Base-by-base conservation (phyloP, 1,140 invertebrate species). In the Ceratitis capitata region DNA sequence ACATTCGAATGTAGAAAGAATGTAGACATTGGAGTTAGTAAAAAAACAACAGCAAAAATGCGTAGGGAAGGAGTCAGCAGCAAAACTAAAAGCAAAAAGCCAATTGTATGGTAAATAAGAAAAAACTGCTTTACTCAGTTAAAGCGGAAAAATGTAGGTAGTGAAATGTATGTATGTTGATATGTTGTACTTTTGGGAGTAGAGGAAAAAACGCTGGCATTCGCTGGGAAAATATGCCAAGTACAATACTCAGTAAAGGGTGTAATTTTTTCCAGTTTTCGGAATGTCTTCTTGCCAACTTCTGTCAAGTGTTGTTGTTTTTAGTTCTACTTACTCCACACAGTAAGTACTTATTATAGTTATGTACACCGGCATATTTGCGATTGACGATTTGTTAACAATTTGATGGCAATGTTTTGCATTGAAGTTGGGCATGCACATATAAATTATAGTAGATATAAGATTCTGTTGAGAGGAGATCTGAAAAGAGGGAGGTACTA, bases 141-240 rank as follows among this genome's bases (percentile, higher is more conserved):
- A 7, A 9, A 35, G 10, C 39, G 69, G 39, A 78, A 45, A 42
- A 78, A 78, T 45, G 69, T 78, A 45, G 69, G 35, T n/a, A 74
- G 58, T 26, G 32, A n/a, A n/a, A n/a, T n/a, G n/a, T n/a, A n/a
- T n/a, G n/a, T n/a, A n/a, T n/a, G n/a, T n/a, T n/a, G n/a, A n/a
- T n/a, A n/a, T 19, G 56, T 29, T 7, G 56, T 61, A 61, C n/a
- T n/a, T n/a, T n/a, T 78, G 69, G 69, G 69, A 23, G 69, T 42
- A 45, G 2, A 16, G 45, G 10, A 78, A n/a, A 78, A 78, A 78
- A 19, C 16, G 35, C 23, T 14, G 69, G 69, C 39, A 78, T 78
- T 78, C 69, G 69, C 69, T 78, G 69, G 42, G 69, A 78, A 78
- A 45, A 45, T 78, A 78, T 78, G 19, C 69, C 69, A 78, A 78